Conservation (phyloP, 2,888 invertebrate genomes). For the Hyposoter didymator region DNA sequence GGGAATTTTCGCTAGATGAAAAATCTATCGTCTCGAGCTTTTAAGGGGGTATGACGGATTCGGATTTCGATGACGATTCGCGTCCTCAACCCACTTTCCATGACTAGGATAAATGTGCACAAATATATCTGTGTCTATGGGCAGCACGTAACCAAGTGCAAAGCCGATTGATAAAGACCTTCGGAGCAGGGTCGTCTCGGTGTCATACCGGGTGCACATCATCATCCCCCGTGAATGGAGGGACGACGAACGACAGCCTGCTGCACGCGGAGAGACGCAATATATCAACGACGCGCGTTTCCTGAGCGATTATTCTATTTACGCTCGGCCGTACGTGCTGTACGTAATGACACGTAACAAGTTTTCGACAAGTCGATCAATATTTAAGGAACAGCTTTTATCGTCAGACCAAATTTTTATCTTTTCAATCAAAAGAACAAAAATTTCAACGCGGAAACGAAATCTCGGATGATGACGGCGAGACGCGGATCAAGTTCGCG, state of each 20-base stretch:
- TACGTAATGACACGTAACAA: not conserved
- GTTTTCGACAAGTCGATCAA: too few relatives aligned
- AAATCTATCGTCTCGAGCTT: constrained; percentile 43
- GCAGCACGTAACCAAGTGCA: constrained; percentile 26
- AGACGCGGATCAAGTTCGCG: constrained; percentile 9
- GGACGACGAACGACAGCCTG: not conserved
- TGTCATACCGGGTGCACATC: constrained; percentile 24
- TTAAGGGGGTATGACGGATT: constrained; percentile 19
- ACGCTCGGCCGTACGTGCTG: not conserved
- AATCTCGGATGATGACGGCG: not conserved
- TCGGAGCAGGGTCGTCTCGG: constrained; percentile 56
- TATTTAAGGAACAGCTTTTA: not conserved
- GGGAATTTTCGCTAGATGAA: constrained; percentile 41
- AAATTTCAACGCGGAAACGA: not conserved
- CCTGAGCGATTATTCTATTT: not conserved
- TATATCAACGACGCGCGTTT: not conserved
- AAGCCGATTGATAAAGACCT: constrained; percentile 73
- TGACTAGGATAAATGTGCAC: constrained; percentile 12
- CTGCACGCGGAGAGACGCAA: not conserved
- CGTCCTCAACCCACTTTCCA: constrained; percentile 75
- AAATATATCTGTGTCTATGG: constrained; percentile 36
- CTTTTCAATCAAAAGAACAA: not conserved
- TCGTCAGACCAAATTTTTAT: not conserved
- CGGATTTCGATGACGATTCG: constrained; percentile 52
- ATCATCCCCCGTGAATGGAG: constrained; percentile 5